Base-by-base conservation (phyloP, 2,888 invertebrate species). In the Tenthredo amoena region DNA sequence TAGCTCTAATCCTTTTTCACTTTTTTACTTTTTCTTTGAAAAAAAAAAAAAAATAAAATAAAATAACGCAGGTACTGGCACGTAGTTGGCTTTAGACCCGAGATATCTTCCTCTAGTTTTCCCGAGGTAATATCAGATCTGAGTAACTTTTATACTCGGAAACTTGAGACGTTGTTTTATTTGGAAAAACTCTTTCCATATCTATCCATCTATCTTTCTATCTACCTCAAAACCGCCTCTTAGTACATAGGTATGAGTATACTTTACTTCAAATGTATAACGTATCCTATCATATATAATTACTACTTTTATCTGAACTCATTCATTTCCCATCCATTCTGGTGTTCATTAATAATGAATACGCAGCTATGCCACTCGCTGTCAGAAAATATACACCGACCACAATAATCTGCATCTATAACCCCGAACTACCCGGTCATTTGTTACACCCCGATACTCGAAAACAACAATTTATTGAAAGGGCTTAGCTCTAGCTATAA, bases 81-180 rank as follows among this genome's bases (percentile, higher is more conserved):
- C 21, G 74, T 40, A 43, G 47, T n/a, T 74, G 40, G 74, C 43
- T 74, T 47, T 34, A 21, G 43, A 47, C 18, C 40, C 2, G 43
- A 12, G 74, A 74, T 74, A 40, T 74, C 74, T 43, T 43, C 21
- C 40, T 43, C 31, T 43, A 43, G 74, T 74, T 74, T 74, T 43
- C 43, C 43, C 74, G 26, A 74, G 74, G 43, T 74, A 21, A 74
- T 74, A 74, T 74, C 74, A 74, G 74, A 74, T 74, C 40, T 15
- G n/a, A 43, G 40, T 43, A 74, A 74, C 74, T 74, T 72, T 40
- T 40, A n/a, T 40, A 34, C 37, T 31, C 7, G n/a, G 7, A 40
- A 72, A 72, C 71, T 37, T 72, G 21, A 0, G 71, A 21, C 40
- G 37, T 40, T 72, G 9, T 31, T 18, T 10, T 34, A n/a, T 34